Conservation (phyloP, 1,140 invertebrate species). For the Nasonia giraulti region DNA sequence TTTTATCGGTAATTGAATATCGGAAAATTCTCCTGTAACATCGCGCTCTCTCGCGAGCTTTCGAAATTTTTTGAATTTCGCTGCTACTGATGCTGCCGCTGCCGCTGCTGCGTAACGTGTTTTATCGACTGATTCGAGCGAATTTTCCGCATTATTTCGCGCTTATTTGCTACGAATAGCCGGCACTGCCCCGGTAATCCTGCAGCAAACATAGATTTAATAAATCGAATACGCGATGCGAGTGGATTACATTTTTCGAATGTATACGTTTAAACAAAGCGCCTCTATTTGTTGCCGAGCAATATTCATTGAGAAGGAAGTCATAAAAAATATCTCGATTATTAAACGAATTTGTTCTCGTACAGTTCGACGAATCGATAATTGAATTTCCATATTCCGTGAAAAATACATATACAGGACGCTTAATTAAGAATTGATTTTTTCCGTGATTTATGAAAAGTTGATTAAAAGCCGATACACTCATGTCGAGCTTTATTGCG, state of each 20-base stretch:
- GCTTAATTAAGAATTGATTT: conserved; percentile 32
- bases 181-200: neutral
- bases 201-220: neutral
- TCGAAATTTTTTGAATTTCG: neutral
- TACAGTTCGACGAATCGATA: too few relatives aligned
- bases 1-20: conserved; percentile 4
- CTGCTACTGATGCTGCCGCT: neutral
- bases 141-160: too few relatives aligned
- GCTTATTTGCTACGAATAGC: too few relatives aligned
- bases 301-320: neutral
- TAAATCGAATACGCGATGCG: neutral
- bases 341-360: too few relatives aligned
- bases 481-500: neutral
- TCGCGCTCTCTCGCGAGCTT: neutral
- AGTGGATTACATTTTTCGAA: neutral
- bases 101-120: neutral
- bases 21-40: neutral
- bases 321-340: neutral
- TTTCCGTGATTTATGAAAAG: conserved; percentile 23
- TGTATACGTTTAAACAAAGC: neutral
- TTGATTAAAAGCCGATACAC: conserved; percentile 36
- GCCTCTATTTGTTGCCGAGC: neutral
- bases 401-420: too few relatives aligned
- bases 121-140: too few relatives aligned
- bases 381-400: neutral